Evolutionary conservation across 1,140 invertebrate genomes (phyloP).

Genomic region (Sycophaga agraensis): DNA sequence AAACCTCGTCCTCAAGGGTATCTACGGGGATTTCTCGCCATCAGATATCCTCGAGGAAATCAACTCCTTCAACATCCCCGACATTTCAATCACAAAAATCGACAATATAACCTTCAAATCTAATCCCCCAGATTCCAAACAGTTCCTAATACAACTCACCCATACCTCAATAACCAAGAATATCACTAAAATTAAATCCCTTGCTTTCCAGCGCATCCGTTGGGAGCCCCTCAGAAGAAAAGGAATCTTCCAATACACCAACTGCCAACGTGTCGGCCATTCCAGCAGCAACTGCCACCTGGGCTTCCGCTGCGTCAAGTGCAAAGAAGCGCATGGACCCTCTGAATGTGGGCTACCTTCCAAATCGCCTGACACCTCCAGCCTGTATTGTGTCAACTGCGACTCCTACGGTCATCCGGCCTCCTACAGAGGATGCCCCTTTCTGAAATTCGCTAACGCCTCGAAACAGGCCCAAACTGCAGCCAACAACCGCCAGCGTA

Average conservation of each 20-base stretch:
- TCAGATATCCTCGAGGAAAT: background rate
- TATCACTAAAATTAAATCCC: background rate
- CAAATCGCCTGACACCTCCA: background rate
- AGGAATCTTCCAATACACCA: background rate
- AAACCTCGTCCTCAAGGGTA: background rate
- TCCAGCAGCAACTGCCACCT: conserved; percentile 3
- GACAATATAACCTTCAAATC: background rate
- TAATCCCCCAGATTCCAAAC: background rate
- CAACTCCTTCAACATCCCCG: background rate
- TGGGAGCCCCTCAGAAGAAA: conserved; percentile 1
- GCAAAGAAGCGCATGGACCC: background rate
- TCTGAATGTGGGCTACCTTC: background rate
- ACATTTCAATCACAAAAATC: background rate
- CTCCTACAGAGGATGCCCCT: conserved; percentile 33
- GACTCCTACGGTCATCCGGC: conserved; percentile 33
- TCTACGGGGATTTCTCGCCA: background rate
- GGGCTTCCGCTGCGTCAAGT: conserved; percentile 20
- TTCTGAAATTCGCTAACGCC: background rate
- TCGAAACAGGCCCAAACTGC: background rate
- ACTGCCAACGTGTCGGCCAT: conserved; percentile 27
- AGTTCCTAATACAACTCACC: background rate
- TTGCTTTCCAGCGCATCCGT: background rate
- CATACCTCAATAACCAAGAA: background rate
- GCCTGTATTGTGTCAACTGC: conserved; percentile 27
- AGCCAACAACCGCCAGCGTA: background rate